These are phyloP conservation scores for Diarsia dahlii DNA, from an alignment of 2,888 invertebrate genomes.

Conservation along the genomic window DNA sequence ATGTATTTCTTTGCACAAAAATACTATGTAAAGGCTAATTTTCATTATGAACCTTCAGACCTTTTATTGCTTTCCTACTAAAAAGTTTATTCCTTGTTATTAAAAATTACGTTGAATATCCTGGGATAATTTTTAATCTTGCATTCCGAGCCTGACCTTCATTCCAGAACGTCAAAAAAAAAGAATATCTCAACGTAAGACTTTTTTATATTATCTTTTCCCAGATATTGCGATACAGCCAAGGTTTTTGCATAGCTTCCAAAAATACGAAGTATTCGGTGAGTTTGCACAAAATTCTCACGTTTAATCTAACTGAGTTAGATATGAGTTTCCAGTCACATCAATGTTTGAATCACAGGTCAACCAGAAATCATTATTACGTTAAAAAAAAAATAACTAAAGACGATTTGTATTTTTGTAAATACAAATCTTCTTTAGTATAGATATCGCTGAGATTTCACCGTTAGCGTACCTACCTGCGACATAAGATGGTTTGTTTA, in stretches of 20 bases:
- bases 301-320: neutral
- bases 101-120: neutral
- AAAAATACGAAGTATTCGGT: neutral
- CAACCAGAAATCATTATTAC: neutral
- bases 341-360: neutral
- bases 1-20: neutral
- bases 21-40: conserved; percentile 19
- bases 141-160: neutral
- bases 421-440: too few relatives aligned
- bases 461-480: too few relatives aligned
- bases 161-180: neutral
- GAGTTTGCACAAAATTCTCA: neutral
- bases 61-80: conserved; percentile 1
- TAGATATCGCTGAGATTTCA: too few relatives aligned
- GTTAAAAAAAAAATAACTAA: too few relatives aligned
- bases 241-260: neutral
- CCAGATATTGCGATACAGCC: neutral
- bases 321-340: neutral
- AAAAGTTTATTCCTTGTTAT: conserved; percentile 11
- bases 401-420: too few relatives aligned
- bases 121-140: conserved; percentile 23
- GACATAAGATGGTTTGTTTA: too few relatives aligned
- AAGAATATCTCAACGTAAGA: neutral
- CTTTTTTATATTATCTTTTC: neutral
- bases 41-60: conserved; percentile 13